Percentiles rank a stretch among this genome's conserved stretches.
Conservation (phyloP, 1,140 invertebrate genomes). For the Tigriopus japonicus region DNA sequence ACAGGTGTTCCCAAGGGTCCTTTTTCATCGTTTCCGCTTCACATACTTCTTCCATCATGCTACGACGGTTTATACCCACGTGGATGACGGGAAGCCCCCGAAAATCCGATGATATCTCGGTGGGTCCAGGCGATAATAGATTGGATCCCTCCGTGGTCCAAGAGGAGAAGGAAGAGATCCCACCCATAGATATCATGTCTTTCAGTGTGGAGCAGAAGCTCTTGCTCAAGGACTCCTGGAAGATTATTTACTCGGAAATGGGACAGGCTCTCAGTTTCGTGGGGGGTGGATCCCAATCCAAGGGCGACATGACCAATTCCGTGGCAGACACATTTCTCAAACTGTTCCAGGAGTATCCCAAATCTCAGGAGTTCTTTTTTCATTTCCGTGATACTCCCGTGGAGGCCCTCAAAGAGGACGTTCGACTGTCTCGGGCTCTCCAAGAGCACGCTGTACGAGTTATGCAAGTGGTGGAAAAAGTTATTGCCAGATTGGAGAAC, state of each 20-base stretch:
- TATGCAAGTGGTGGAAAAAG: slow-evolving; percentile 1
- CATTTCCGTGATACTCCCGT: not conserved
- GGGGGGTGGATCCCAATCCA: slow-evolving; percentile 13
- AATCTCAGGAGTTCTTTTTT: not conserved
- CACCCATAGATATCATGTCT: slow-evolving; percentile 19
- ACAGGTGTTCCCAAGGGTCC: too few relatives aligned
- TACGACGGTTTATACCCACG: too few relatives aligned
- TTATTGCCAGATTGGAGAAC: not conserved
- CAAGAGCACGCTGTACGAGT: not conserved
- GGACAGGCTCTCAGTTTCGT: slow-evolving; percentile 7
- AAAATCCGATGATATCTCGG: too few relatives aligned
- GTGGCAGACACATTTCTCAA: not conserved
- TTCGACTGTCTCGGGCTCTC: not conserved
- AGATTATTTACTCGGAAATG: slow-evolving; percentile 29
- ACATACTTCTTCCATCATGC: too few relatives aligned
- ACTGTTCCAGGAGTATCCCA: slow-evolving; percentile 3
- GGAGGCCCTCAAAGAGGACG: not conserved
- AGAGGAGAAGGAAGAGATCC: too few relatives aligned
- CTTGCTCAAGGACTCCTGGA: not conserved
- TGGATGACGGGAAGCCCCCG: too few relatives aligned
- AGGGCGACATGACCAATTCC: not conserved
- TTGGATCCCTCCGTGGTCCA: too few relatives aligned
- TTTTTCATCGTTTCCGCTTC: too few relatives aligned
- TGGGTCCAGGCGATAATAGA: too few relatives aligned
- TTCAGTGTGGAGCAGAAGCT: not conserved